Evolutionary conservation across 2,113 vertebrate species (phyloP).

Genomic region (Prunella himalayana): DNA sequence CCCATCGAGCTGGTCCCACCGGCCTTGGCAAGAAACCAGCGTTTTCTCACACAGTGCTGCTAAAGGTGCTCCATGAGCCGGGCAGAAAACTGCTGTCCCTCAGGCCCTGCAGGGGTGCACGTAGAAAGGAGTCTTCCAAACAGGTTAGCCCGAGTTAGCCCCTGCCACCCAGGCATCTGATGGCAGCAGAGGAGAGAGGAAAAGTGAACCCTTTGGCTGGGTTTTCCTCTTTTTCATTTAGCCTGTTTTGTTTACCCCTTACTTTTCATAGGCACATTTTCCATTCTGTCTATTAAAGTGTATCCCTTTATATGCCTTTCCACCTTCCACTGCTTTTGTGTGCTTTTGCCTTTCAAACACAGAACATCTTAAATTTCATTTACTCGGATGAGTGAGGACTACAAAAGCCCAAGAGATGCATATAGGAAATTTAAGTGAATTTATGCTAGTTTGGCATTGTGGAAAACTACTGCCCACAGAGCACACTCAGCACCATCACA

Average conservation of each 20-base stretch:
- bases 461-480: background rate
- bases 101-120: fast-evolving
- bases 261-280: background rate
- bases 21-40: background rate
- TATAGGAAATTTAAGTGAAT: background rate
- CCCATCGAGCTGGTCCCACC: background rate
- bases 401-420: background rate
- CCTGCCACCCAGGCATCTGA: background rate
- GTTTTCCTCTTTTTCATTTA: background rate
- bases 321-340: background rate
- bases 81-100: background rate
- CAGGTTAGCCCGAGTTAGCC: background rate
- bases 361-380: background rate
- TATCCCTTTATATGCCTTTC: background rate
- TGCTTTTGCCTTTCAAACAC: background rate
- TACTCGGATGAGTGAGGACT: background rate
- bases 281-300: background rate
- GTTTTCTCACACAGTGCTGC: background rate
- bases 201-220: background rate
- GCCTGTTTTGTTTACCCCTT: background rate
- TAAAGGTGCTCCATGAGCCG: background rate
- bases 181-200: background rate
- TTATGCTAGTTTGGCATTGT: background rate
- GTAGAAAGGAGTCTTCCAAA: background rate
- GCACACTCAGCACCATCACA: background rate